Evolutionary conservation across 2,797 vertebrate species (phyloP).

Genomic region (Gambusia yucatana): DNA sequence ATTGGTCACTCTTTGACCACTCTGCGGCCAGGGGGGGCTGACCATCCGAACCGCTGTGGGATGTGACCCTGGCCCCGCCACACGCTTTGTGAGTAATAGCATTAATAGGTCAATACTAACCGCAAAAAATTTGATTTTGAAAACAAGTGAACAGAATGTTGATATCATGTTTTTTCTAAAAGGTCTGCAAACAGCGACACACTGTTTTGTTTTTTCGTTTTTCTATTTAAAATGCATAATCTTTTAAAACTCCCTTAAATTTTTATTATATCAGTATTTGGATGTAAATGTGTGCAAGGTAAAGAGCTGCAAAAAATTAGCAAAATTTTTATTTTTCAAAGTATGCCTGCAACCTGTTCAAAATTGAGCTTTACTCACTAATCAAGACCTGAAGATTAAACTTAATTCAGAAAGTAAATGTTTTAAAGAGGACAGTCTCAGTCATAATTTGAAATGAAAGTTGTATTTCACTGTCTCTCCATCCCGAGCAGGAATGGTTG

Average conservation of each 20-base stretch:
- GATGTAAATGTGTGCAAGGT: neutral
- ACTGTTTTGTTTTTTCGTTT: neutral
- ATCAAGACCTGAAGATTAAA: conserved; percentile 11
- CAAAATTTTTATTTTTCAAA: neutral
- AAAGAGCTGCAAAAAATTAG: conserved; percentile 3
- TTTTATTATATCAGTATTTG: neutral
- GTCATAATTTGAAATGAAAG: neutral
- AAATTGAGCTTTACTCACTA: conserved; percentile 4
- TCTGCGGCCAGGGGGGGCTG: conserved; percentile 73
- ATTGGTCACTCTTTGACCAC: conserved; percentile 85
- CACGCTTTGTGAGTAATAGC: conserved; percentile 78
- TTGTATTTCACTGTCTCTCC: conserved; percentile 30
- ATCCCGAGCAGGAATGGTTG: conserved; percentile 46
- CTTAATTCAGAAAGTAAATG: conserved; percentile 11
- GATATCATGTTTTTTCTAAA: conserved; percentile 15
- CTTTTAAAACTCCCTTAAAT: neutral
- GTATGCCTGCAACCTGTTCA: neutral
- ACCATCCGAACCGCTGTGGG: conserved; percentile 73
- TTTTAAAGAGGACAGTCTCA: neutral
- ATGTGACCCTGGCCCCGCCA: conserved; percentile 79
- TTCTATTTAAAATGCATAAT: neutral
- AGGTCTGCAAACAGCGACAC: conserved; percentile 15
- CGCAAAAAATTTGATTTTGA: conserved; percentile 26
- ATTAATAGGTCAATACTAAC: conserved; percentile 78
- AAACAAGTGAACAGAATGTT: conserved; percentile 17